A percentile compares a stretch with the other conserved stretches of the same genome.
Evolutionary conservation across 2,888 invertebrate genomes (phyloP).

Genomic region (Pantelozetes paolii): DNA sequence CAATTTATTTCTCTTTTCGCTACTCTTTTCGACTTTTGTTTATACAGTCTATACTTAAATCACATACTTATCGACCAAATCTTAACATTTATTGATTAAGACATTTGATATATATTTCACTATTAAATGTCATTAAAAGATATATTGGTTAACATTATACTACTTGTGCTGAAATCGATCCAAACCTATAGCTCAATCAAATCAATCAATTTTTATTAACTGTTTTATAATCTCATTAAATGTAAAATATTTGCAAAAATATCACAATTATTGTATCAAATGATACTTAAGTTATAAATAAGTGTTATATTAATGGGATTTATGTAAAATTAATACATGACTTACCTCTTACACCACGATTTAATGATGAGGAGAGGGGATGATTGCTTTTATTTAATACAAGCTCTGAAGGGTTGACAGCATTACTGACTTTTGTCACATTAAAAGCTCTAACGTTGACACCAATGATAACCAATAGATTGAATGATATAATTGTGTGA

Average conservation of each 20-base stretch:
- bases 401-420: not conserved
- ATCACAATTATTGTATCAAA: too few species aligned
- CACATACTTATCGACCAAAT: not conserved
- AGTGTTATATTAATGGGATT: too few species aligned
- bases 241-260: too few species aligned
- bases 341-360: slow-evolving; percentile 26
- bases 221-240: too few species aligned
- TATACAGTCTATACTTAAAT: not conserved
- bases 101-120: slow-evolving; percentile 8
- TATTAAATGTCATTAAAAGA: slow-evolving; percentile 9
- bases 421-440: not conserved
- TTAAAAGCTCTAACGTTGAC: not conserved
- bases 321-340: not conserved
- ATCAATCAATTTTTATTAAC: slow-evolving; percentile 7
- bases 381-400: not conserved
- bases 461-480: not conserved
- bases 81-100: slow-evolving; percentile 18
- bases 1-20: not conserved
- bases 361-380: not conserved
- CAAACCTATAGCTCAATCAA: not conserved
- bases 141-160: slow-evolving; percentile 6
- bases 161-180: not conserved
- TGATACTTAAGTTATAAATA: too few species aligned
- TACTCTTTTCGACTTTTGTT: not conserved
- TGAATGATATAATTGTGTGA: not conserved